Evolutionary conservation across 2,797 vertebrate genomes (phyloP).

Genomic region (Heterohyrax brucei): DNA sequence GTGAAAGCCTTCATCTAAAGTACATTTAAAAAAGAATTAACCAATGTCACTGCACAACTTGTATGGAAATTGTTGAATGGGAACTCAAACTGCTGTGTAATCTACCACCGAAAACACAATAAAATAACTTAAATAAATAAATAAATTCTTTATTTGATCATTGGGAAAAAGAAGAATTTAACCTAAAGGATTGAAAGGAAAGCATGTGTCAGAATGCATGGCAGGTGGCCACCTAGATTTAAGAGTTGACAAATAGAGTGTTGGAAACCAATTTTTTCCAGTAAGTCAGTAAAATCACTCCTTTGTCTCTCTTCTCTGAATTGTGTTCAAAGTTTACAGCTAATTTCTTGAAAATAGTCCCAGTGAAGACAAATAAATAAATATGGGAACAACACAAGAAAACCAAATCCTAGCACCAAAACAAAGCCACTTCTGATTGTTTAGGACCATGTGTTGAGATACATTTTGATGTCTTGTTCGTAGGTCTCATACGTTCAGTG

Average conservation of each 20-base stretch:
- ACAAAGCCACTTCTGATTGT: background rate
- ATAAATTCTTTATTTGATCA: background rate
- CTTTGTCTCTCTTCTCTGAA: background rate
- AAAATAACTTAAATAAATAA: too few species aligned
- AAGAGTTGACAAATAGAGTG: conserved; percentile 19
- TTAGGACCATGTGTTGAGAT: background rate
- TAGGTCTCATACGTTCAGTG: background rate
- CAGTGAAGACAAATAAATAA: conserved; percentile 42
- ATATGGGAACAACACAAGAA: background rate
- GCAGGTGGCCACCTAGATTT: background rate
- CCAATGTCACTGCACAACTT: too few species aligned
- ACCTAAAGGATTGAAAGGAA: background rate
- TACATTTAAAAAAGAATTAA: too few species aligned
- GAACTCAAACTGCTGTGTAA: too few species aligned
- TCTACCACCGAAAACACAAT: too few species aligned
- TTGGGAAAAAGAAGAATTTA: background rate
- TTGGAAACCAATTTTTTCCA: conserved; percentile 60
- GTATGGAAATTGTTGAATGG: too few species aligned
- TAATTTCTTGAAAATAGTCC: background rate
- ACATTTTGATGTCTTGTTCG: too few species aligned
- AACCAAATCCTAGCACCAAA: background rate
- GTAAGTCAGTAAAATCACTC: background rate
- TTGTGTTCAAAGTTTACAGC: background rate
- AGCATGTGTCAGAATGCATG: background rate
- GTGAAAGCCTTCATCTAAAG: too few species aligned